These are phyloP conservation scores for Danaus chrysippus DNA, from an alignment of 2,888 invertebrate genomes.

Conservation along the genomic window DNA sequence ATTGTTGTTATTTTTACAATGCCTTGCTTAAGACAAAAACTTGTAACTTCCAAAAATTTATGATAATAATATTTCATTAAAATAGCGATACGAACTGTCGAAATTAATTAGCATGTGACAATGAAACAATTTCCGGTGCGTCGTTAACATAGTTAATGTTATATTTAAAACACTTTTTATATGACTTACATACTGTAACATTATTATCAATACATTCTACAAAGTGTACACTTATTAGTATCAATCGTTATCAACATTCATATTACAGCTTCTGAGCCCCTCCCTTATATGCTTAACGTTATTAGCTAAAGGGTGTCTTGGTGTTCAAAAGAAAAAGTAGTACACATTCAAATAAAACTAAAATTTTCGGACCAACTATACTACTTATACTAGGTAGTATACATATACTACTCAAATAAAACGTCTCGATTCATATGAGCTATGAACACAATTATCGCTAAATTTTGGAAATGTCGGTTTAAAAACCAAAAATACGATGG, in stretches of 20 bases:
- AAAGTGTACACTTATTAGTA: slow-evolving; percentile 17
- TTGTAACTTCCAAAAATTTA: background rate
- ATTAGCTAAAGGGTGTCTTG: background rate
- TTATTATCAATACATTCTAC: slow-evolving; percentile 26
- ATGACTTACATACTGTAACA: slow-evolving; percentile 13
- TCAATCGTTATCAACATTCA: slow-evolving; percentile 24
- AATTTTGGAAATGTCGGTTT: too few relatives aligned
- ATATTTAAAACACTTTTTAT: slow-evolving; percentile 19
- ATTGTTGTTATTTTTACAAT: too few relatives aligned
- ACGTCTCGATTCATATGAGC: too few relatives aligned
- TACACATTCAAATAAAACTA: background rate
- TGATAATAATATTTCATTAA: background rate
- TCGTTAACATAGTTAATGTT: slow-evolving; percentile 17
- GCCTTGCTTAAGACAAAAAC: too few relatives aligned
- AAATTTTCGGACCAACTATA: too few relatives aligned
- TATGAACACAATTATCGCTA: too few relatives aligned
- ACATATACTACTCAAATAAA: too few relatives aligned
- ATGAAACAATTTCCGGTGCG: background rate
- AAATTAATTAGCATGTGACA: slow-evolving; percentile 5
- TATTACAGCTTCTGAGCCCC: slow-evolving; percentile 14
- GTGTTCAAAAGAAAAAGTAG: background rate
- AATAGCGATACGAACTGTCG: background rate
- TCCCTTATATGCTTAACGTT: background rate
- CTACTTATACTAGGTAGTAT: too few relatives aligned
- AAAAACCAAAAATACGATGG: too few relatives aligned